phyloP scores from a whole-genome alignment of 2,797 vertebrate genomes.

The Hyperoplus lanceolatus region DNA sequence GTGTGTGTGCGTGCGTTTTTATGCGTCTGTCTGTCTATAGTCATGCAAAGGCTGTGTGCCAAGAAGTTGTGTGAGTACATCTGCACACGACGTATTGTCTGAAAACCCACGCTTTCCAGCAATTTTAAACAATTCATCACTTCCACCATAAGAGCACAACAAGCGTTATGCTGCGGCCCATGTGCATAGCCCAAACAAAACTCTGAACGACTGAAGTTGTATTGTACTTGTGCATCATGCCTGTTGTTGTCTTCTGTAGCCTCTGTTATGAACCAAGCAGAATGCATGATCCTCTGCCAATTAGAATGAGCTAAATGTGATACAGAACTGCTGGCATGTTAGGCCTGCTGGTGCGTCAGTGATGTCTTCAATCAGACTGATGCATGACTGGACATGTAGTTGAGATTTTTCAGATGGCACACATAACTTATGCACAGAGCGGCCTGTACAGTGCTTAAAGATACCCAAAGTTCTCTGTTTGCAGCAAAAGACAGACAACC shows the following conservation, averaged over 20 bases:
- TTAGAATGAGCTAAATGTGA: conserved; percentile 20
- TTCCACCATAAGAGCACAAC: conserved; percentile 24
- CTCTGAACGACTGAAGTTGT: neutral
- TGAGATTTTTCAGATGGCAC: conserved; percentile 50
- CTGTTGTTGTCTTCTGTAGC: conserved; percentile 33
- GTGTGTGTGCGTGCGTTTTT: no score
- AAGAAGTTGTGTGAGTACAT: no score
- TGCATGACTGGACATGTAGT: conserved; percentile 62
- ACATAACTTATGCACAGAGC: conserved; percentile 35
- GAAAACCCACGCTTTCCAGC: no score
- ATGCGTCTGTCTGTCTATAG: no score
- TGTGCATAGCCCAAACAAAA: conserved; percentile 32
- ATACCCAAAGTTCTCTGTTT: neutral
- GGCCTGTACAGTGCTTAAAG: neutral
- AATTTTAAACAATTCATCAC: no score
- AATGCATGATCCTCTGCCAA: conserved; percentile 40
- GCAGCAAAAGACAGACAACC: neutral
- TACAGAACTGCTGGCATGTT: conserved; percentile 6
- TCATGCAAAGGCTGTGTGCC: no score
- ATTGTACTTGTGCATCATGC: neutral
- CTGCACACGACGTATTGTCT: no score
- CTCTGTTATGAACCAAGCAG: conserved; percentile 15
- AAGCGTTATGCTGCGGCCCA: neutral
- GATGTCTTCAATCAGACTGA: conserved; percentile 31
- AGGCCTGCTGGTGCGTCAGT: neutral